Conservation (phyloP, 2,113 vertebrate genomes). For the Pristiophorus japonicus region DNA sequence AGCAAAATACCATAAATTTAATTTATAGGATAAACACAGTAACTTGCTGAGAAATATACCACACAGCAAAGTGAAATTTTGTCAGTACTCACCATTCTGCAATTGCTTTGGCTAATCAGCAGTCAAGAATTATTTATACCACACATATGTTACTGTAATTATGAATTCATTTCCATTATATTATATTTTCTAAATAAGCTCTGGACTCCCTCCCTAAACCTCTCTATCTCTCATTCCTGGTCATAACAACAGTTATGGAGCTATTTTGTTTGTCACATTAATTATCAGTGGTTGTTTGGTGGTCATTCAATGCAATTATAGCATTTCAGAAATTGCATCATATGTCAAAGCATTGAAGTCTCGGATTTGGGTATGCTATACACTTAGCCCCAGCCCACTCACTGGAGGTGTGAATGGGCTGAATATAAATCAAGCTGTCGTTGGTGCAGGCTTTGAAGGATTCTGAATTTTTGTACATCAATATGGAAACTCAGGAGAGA, state of each 20-base stretch:
- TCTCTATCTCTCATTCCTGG: neutral
- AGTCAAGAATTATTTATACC: neutral
- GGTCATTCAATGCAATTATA: neutral
- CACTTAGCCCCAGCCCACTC: neutral
- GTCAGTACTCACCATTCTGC: neutral
- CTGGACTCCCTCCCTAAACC: no score
- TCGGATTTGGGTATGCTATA: neutral
- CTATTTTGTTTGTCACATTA: neutral
- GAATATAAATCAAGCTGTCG: neutral
- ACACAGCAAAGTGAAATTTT: neutral
- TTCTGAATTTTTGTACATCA: neutral
- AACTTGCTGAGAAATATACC: neutral
- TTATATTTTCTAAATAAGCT: neutral
- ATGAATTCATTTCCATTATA: neutral
- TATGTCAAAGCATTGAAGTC: neutral
- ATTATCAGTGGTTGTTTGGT: neutral
- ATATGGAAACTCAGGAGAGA: neutral
- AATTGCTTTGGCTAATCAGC: neutral
- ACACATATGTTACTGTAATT: neutral
- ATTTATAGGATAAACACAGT: neutral
- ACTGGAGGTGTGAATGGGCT: neutral
- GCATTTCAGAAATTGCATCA: no score
- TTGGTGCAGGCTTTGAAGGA: neutral
- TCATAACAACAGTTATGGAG: neutral
- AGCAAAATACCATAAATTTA: neutral